A percentile compares a stretch with the other conserved stretches of the same genome.
Evolutionary conservation across 1,140 invertebrate species (phyloP).

Genomic region (Philopotamus ludificatus): DNA sequence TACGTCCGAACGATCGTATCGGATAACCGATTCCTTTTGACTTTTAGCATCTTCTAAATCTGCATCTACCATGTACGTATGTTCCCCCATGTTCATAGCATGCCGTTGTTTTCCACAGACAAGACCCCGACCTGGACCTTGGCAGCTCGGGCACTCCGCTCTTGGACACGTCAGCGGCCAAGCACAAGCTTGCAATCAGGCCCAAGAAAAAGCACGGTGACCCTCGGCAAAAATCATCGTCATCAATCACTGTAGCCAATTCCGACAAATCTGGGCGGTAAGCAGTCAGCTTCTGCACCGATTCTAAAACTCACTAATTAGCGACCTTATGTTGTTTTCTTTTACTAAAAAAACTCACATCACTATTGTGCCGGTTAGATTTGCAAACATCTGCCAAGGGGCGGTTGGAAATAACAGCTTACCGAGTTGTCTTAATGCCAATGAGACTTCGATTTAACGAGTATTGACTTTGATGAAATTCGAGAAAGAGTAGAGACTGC

Average conservation of each 20-base stretch:
- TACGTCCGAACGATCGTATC: neutral
- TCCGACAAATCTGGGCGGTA: slow-evolving; percentile 34
- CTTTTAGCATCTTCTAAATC: neutral
- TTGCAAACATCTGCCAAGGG: no score
- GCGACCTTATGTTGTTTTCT: neutral
- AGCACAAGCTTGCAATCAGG: slow-evolving; percentile 71
- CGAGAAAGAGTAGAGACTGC: no score
- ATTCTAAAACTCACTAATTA: neutral
- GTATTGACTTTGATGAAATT: neutral
- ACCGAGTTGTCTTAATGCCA: neutral
- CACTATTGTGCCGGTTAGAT: no score
- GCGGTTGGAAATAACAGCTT: no score
- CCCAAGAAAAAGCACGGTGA: slow-evolving; percentile 64
- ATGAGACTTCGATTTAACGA: neutral
- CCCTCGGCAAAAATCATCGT: slow-evolving; percentile 44
- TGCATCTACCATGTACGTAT: no score
- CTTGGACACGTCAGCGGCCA: slow-evolving; percentile 71
- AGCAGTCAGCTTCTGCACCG: slow-evolving; percentile 25
- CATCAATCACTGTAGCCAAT: slow-evolving; percentile 3
- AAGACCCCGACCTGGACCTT: slow-evolving; percentile 63
- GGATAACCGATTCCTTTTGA: neutral
- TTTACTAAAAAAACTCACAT: neutral
- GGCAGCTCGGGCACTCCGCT: slow-evolving; percentile 56
- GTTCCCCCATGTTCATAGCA: slow-evolving; percentile 22
- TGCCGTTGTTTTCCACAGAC: slow-evolving; percentile 50